Percentiles rank a stretch among this genome's conserved stretches.
These are phyloP conservation scores for Shinisaurus crocodilurus DNA, from an alignment of 2,113 vertebrate genomes.

Conservation along the genomic window DNA sequence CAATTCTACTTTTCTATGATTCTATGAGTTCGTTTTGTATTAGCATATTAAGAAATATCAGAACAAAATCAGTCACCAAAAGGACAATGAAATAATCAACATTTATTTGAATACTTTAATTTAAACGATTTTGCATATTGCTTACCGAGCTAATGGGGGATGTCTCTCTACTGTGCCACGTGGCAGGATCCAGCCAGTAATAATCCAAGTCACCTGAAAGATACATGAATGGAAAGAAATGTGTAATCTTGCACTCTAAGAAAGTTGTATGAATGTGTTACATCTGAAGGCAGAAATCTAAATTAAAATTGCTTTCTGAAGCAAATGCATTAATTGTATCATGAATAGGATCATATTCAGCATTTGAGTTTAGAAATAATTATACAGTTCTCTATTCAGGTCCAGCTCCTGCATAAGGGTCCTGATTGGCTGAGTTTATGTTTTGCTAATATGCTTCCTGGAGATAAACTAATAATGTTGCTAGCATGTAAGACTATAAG, in stretches of 20 bases:
- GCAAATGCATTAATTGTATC: conserved; percentile 20
- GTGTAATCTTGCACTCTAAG: conserved; percentile 55
- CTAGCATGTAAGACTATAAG: not conserved
- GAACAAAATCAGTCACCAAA: not conserved
- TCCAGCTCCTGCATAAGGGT: not conserved
- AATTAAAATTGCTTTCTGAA: conserved; percentile 13
- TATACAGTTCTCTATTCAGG: not conserved
- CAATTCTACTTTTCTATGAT: too few relatives aligned
- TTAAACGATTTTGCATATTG: not conserved
- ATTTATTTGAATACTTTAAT: not conserved
- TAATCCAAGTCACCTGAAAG: conserved; percentile 95
- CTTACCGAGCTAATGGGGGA: conserved; percentile 86
- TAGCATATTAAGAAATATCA: not conserved
- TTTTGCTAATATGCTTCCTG: not conserved
- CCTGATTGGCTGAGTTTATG: not conserved
- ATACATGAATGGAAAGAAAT: conserved; percentile 59
- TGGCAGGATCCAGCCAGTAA: conserved; percentile 94
- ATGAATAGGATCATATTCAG: not conserved
- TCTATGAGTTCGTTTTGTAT: too few relatives aligned
- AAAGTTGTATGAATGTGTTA: not conserved
- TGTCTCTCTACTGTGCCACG: conserved; percentile 95
- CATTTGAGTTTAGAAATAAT: not conserved
- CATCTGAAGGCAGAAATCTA: conserved; percentile 14
- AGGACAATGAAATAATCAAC: conserved; percentile 9
- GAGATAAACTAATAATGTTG: not conserved